Percentiles rank a stretch among this genome's conserved stretches.
phyloP scores from a whole-genome alignment of 2,797 vertebrate species.

The Mionectes olivaceus region DNA sequence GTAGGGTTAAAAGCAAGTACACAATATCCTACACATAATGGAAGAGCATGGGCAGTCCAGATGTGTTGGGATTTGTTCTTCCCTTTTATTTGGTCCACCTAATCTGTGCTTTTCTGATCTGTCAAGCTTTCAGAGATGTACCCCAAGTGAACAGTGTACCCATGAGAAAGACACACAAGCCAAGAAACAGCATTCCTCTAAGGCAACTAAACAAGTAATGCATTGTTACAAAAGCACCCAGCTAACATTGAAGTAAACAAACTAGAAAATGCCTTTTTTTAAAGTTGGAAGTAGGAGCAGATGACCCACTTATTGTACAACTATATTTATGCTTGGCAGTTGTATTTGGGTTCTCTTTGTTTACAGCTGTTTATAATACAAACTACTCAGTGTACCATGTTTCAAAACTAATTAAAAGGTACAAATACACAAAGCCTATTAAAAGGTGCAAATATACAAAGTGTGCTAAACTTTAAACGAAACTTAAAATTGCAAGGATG shows the following conservation, averaged over 20 bases:
- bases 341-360: neutral
- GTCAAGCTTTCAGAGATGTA: neutral
- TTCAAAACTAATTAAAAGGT: neutral
- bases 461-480: neutral
- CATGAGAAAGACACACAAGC: neutral
- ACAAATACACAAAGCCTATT: neutral
- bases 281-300: neutral
- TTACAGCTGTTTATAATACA: neutral
- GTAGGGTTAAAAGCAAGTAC: neutral
- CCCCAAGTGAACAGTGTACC: neutral
- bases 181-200: neutral
- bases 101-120: neutral
- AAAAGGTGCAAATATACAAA: neutral
- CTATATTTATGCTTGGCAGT: neutral
- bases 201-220: neutral
- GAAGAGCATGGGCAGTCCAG: neutral
- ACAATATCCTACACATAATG: neutral
- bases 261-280: neutral
- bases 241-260: neutral
- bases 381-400: neutral
- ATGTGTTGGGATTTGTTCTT: neutral
- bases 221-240: neutral
- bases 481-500: neutral
- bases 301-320: neutral
- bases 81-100: neutral